These are phyloP conservation scores for Thymelicus acteon DNA, from an alignment of 2,888 invertebrate genomes.

Conservation along the genomic window DNA sequence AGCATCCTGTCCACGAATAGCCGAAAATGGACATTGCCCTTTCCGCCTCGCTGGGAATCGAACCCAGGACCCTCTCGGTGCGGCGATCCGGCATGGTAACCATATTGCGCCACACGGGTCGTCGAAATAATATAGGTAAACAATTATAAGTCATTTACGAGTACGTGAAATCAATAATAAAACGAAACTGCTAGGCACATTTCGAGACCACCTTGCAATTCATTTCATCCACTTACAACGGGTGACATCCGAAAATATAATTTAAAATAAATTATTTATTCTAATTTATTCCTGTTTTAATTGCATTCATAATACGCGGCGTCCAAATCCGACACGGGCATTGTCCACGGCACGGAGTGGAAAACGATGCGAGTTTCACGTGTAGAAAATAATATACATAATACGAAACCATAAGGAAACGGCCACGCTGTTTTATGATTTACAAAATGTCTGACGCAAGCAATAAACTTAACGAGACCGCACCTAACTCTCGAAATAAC, in stretches of 20 bases:
- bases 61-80: too few relatives aligned
- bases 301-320: neutral
- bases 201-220: too few relatives aligned
- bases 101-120: too few relatives aligned
- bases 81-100: too few relatives aligned
- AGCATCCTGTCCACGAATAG: too few relatives aligned
- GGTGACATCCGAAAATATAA: neutral
- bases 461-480: constrained; percentile 39
- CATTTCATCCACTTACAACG: neutral
- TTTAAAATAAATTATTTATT: neutral
- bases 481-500: constrained; percentile 47
- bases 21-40: too few relatives aligned
- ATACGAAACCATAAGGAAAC: neutral
- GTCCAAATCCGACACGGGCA: neutral
- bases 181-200: too few relatives aligned
- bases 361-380: neutral
- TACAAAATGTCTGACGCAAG: constrained; percentile 13
- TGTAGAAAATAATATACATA: neutral
- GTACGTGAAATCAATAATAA: too few relatives aligned
- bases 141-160: too few relatives aligned
- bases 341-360: neutral
- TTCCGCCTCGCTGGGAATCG: too few relatives aligned
- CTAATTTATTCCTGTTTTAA: neutral
- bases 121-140: too few relatives aligned
- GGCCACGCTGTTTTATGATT: neutral